Evolutionary conservation across 1,140 invertebrate species (phyloP), one percentile per base, ranked within the genome.

Genomic region (Eupristina koningsbergeri): DNA sequence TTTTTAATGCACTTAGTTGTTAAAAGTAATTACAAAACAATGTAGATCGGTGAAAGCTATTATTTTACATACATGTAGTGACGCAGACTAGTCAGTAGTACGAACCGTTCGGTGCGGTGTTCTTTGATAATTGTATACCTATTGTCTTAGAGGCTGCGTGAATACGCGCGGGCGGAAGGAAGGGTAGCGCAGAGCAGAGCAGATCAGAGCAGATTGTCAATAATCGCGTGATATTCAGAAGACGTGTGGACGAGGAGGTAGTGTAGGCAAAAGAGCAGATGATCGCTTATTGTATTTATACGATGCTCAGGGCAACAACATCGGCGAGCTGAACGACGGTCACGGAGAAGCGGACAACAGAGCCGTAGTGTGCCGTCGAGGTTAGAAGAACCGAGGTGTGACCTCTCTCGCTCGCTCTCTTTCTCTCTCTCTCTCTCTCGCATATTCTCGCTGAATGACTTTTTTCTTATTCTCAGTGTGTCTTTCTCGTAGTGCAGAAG

Each of bases 131-230:
- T 58, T 85, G 61, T 85, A 85, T 85, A 85, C 84, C 84, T 85
- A 85, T 82, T 75, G n/a, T n/a, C 41, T 45, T 45, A 73, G 71
- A 81, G 78, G 84, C 84, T 77, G 73, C 61, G 84, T 85, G 84
- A 81, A 47, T 85, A 81, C 84, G 84, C 84, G 84, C 73, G 79
- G 79, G 64, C 61, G 84, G 61, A 81, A 89, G 87, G 87, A 86
- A 86, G 86, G 89, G n/a, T n/a, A n/a, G n/a, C n/a, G n/a, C n/a
- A n/a, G n/a, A n/a, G n/a, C n/a, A n/a, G n/a, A n/a, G n/a, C n/a
- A n/a, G n/a, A n/a, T n/a, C 90, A 88, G 89, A 91, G 88, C 87
- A 88, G 88, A 88, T 89, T 89, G 90, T 88, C 89, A 90, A 90
- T n/a, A 90, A 89, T 90, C 87, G 89, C 89, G 90, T 88, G 85